Percentiles rank a stretch among this genome's conserved stretches.
These are phyloP conservation scores for Unio pictorum DNA, from an alignment of 2,888 invertebrate genomes.

Conservation along the genomic window DNA sequence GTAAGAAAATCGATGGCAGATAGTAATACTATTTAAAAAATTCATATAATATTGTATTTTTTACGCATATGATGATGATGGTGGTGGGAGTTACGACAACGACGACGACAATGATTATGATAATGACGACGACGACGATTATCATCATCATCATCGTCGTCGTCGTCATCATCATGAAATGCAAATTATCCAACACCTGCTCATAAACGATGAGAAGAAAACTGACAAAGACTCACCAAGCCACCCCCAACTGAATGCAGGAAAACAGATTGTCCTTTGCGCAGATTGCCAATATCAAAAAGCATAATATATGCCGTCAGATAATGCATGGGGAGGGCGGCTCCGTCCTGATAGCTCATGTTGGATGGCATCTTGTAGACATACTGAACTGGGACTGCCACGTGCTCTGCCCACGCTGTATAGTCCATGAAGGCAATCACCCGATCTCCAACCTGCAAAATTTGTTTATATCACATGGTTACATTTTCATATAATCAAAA, in stretches of 20 bases:
- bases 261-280: slow-evolving; percentile 85
- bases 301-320: slow-evolving; percentile 88
- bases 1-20: no score
- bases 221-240: slow-evolving; percentile 77
- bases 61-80: no score
- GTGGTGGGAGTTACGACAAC: no score
- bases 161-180: no score
- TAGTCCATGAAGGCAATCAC: slow-evolving; percentile 89
- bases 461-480: background rate
- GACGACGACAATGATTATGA: no score
- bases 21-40: no score
- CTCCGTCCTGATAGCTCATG: slow-evolving; percentile 84
- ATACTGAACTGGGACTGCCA: slow-evolving; percentile 82
- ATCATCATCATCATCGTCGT: no score
- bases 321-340: slow-evolving; percentile 89
- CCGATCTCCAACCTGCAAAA: slow-evolving; percentile 69
- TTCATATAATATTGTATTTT: no score
- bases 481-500: no score
- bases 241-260: slow-evolving; percentile 91
- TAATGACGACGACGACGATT: no score
- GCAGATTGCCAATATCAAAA: slow-evolving; percentile 85
- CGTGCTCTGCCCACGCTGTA: slow-evolving; percentile 89
- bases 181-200: background rate
- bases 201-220: background rate
- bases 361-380: slow-evolving; percentile 84